Percentiles rank a stretch among this genome's conserved stretches.
These are phyloP conservation scores for Andricus grossulariae DNA, from an alignment of 1,140 invertebrate species.

Conservation along the genomic window DNA sequence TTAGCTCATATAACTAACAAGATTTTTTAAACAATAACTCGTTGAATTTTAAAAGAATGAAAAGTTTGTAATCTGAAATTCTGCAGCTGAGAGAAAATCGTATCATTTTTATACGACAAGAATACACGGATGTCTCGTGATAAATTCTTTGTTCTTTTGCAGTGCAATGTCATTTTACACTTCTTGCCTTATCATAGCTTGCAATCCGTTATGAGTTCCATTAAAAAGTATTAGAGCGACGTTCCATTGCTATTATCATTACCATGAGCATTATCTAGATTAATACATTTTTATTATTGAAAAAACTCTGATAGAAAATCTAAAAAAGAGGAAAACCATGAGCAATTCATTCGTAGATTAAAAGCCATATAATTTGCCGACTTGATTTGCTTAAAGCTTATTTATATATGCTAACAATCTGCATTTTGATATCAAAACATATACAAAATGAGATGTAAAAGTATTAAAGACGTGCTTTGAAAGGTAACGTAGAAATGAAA, in stretches of 20 bases:
- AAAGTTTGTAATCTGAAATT: neutral
- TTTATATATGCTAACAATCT: no score
- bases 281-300: no score
- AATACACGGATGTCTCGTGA: no score
- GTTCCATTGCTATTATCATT: neutral
- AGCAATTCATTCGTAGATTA: no score
- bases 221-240: neutral
- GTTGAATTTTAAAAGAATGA: neutral
- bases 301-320: no score
- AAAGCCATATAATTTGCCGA: no score
- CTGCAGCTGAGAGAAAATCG: slow-evolving; percentile 12
- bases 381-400: no score
- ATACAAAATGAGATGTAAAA: no score
- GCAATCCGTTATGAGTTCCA: slow-evolving; percentile 8
- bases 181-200: slow-evolving; percentile 22
- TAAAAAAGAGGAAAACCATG: no score
- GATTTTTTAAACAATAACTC: neutral
- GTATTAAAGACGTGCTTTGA: no score
- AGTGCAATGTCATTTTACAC: slow-evolving; percentile 43
- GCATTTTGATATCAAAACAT: no score
- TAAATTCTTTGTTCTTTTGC: slow-evolving; percentile 51
- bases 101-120: slow-evolving; percentile 63
- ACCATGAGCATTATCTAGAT: neutral
- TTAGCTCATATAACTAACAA: neutral
- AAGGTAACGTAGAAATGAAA: no score